Conservation (phyloP, 2,888 invertebrate species). For the Apamea sordens region DNA sequence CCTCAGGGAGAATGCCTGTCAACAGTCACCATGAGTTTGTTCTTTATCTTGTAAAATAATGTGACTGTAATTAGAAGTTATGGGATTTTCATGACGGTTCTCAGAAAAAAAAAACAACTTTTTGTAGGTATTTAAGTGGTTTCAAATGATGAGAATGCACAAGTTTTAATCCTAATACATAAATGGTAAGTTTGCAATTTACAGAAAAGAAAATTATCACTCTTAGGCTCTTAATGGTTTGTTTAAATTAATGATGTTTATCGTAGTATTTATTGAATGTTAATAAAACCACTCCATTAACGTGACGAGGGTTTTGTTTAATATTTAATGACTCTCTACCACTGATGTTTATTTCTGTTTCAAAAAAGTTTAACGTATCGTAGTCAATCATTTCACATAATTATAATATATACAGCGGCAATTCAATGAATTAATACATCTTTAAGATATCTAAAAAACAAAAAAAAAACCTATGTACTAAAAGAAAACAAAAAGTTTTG, state of each 20-base stretch:
- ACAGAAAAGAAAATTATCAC: neutral
- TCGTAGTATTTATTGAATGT: neutral
- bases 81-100: neutral
- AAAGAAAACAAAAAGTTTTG: no score
- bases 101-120: neutral
- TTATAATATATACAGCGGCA: neutral
- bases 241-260: neutral
- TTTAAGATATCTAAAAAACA: neutral
- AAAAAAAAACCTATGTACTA: no score
- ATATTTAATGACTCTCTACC: neutral
- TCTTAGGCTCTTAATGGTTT: neutral
- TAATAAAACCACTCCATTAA: conserved; percentile 10
- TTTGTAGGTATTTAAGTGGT: neutral
- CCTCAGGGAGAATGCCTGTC: neutral
- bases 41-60: conserved; percentile 4
- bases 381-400: neutral
- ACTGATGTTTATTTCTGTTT: neutral
- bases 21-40: conserved; percentile 1
- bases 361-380: neutral
- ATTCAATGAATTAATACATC: neutral
- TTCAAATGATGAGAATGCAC: neutral
- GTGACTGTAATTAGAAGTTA: neutral
- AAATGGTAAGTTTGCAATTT: neutral
- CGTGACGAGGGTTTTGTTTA: neutral
- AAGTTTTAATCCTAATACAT: neutral